Conservation (phyloP, 2,113 vertebrate genomes). For the Himantopus leucocephalus region DNA sequence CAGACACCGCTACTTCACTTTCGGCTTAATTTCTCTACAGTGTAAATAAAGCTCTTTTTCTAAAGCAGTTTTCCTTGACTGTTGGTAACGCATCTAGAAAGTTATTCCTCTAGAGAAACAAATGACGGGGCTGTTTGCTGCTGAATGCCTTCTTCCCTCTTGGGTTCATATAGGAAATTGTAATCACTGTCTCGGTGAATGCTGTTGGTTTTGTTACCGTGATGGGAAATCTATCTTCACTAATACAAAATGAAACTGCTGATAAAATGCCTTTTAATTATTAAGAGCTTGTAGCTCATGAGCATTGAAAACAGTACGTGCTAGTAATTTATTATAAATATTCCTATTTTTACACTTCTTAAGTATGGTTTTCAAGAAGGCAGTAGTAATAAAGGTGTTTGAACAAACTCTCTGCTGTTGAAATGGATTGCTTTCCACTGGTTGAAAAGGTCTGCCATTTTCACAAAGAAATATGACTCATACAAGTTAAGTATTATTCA, state of each 20-base stretch:
- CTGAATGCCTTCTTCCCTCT: neutral
- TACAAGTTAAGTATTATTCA: neutral
- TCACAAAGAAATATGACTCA: neutral
- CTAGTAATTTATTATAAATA: neutral
- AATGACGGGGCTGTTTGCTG: neutral
- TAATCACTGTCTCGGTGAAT: neutral
- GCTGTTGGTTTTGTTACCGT: neutral
- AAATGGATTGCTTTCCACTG: neutral
- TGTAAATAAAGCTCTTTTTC: constrained; percentile 5
- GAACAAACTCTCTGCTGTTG: neutral
- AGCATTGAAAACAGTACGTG: neutral
- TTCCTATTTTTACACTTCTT: neutral
- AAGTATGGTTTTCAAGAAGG: neutral
- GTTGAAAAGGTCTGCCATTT: neutral
- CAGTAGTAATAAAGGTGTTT: neutral
- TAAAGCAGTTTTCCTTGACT: constrained; percentile 21
- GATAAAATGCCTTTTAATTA: constrained; percentile 29
- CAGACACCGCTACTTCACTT: neutral
- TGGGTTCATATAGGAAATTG: neutral
- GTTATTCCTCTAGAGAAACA: constrained; percentile 10
- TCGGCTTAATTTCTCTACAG: neutral
- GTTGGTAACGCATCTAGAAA: neutral
- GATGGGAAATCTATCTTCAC: neutral
- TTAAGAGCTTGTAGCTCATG: neutral
- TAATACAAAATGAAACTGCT: constrained; percentile 6